Base-by-base conservation (phyloP, 2,113 vertebrate species). In the Erinaceus europaeus region DNA sequence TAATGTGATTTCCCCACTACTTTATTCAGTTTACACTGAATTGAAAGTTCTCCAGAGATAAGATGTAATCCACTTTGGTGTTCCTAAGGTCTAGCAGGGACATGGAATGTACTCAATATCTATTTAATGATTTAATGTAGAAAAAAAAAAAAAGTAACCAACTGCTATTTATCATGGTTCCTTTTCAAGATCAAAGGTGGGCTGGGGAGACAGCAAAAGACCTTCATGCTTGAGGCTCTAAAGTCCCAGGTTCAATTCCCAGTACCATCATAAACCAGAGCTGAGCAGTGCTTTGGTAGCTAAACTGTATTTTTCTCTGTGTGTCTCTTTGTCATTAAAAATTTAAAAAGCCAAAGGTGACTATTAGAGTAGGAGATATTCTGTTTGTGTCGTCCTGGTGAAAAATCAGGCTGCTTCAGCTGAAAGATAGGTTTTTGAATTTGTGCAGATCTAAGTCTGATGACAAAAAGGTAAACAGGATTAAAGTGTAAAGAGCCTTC, bases 101-200 rank as follows among this genome's bases (percentile, higher is more conserved):
- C 48, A 72, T 32, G 42, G 20, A 23, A 78, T 42, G 32, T 61
- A 61, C 53, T 81, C 52, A 44, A 29, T 46, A 73, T 25, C 38
- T 55, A n/a, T 57, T n/a, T 42, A 34, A 84, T 61, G 90, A 85
- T 52, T 73, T n/a, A n/a, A n/a, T n/a, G 53, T 48, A 75, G 55
- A 82, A 82, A 73, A 61, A 18, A 57, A 78, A 89, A 89, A 79
- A 25, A 55, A 77, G 38, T 48, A 17, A 67, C 10, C 32, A 55
- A 4, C 68, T 53, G 32, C 20, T 80, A 52, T 40, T 23, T 81
- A 0, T 44, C 10, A 13, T 29, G 68, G n/a, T 86, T 93, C n/a
- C 36, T 84, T 71, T 73, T 53, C 83, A 80, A 48, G 12, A 74
- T n/a, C 32, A 40, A 40, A 50, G 48, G 53, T 25, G 32, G 64